Base-by-base conservation (phyloP, 1,140 invertebrate genomes). In the Anthonomus grandis region DNA sequence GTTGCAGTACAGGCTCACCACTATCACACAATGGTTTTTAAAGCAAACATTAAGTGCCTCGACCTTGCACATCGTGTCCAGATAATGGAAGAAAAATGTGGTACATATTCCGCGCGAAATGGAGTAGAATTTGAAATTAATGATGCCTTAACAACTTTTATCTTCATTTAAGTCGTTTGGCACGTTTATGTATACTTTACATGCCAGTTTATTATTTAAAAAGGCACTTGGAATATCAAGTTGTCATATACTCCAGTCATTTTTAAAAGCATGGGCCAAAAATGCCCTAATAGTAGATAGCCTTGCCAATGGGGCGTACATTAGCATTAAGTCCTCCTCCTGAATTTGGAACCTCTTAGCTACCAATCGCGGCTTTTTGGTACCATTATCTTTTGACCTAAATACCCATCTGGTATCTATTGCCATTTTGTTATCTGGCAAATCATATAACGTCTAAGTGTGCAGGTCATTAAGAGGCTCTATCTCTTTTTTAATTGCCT, bases 171-270 rank as follows among this genome's bases (percentile, higher is more conserved):
- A n/a, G n/a, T 52, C 36, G 5, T 64, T 54, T 46, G 63, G 70
- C 8, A 73, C 71, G 58, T 74, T 61, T 15, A 75, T 74, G 52
- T 36, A 66, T 25, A 64, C 77, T 72, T 46, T 66, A 78, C 0
- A 78, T 68, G 18, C 63, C 65, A 79, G 44, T 6, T 66, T 47
- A 12, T 70, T 74, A 65, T 78, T n/a, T n/a, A n/a, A n/a, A n/a
- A n/a, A n/a, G n/a, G n/a, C n/a, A n/a, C n/a, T n/a, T 4, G 74
- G 52, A 59, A 74, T 76, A 1, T 73, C 73, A 25, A 67, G 73
- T 75, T 68, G 39, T 67, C 61, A 58, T 9, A 13, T 59, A 9
- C 19, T 60, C 17, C 39, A 60, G 6, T 54, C 44, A 10, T 57
- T 27, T 24, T 1, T 9, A 12, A 58, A 47, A 9, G 59, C 62